phyloP scores from a whole-genome alignment of 2,888 invertebrate genomes.

The Mechanitis messenoides region DNA sequence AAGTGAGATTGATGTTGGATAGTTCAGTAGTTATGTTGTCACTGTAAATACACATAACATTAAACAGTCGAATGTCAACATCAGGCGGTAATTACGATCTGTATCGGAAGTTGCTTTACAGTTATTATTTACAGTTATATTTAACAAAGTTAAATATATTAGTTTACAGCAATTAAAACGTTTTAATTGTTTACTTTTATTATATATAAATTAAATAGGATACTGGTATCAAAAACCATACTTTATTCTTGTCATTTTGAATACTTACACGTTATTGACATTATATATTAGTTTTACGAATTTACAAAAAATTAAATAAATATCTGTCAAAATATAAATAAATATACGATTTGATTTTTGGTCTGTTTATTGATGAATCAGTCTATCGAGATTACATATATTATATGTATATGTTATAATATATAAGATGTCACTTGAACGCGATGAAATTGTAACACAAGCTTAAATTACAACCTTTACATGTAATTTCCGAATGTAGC shows the following conservation, averaged over 20 bases:
- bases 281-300: too few relatives aligned
- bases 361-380: too few relatives aligned
- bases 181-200: too few relatives aligned
- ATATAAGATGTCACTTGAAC: background rate
- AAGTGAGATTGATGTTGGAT: background rate
- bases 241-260: too few relatives aligned
- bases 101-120: background rate
- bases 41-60: background rate
- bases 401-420: too few relatives aligned
- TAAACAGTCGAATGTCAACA: background rate
- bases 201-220: too few relatives aligned
- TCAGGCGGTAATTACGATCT: background rate
- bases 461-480: background rate
- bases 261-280: too few relatives aligned
- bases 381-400: too few relatives aligned
- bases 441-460: background rate
- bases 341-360: too few relatives aligned
- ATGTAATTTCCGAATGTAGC: constrained; percentile 15
- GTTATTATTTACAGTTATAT: background rate
- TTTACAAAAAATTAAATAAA: too few relatives aligned
- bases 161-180: background rate
- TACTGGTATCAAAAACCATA: too few relatives aligned
- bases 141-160: constrained; percentile 1
- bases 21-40: background rate
- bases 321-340: too few relatives aligned